Base-by-base conservation (phyloP, 2,113 vertebrate genomes). In the Toxotes jaculatrix region DNA sequence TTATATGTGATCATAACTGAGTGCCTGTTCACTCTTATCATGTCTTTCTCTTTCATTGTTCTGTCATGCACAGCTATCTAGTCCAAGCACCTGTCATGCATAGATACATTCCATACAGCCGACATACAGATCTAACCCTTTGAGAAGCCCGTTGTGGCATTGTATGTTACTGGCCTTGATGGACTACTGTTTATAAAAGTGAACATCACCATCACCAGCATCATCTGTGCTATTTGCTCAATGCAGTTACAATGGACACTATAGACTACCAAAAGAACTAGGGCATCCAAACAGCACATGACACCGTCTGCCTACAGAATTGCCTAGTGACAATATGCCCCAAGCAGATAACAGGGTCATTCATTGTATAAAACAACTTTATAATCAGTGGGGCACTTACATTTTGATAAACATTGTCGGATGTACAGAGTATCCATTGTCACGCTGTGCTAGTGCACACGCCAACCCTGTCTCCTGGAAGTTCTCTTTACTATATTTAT, bases 341-440 rank as follows among this genome's bases (percentile, higher is more conserved):
- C 42, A 32, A 79, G 66, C 40, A 45, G 71, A 79, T 82, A 56
- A 72, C 68, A 73, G 82, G 65, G 75, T 82, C 55, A 67, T 47
- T 64, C 38, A 77, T 45, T 57, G 38, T 64, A 40, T 17, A 36
- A 65, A 51, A 60, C 49, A 68, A 45, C 55, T n/a, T 53, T 62
- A 51, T 14, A 61, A 17, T 74, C 53, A 56, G 38, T 36, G 17
- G n/a, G 17, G 43, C 43, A 49, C 34, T 51, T 79, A 51, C 59
- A 51, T 60, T 57, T 67, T 77, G 10, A 74, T 67, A 14, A 62
- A 55, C 32, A 63, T 32, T 31, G 43, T 8, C 4, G 42, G 32
- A 42, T 62, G 6, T 34, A 68, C 5, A 27, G 0, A 9, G 31
- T 63, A 36, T 64, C 42, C 10, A 70, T 14, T 63, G 31, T 72